Conservation (phyloP, 2,113 vertebrate genomes). For the Plectropomus leopardus region DNA sequence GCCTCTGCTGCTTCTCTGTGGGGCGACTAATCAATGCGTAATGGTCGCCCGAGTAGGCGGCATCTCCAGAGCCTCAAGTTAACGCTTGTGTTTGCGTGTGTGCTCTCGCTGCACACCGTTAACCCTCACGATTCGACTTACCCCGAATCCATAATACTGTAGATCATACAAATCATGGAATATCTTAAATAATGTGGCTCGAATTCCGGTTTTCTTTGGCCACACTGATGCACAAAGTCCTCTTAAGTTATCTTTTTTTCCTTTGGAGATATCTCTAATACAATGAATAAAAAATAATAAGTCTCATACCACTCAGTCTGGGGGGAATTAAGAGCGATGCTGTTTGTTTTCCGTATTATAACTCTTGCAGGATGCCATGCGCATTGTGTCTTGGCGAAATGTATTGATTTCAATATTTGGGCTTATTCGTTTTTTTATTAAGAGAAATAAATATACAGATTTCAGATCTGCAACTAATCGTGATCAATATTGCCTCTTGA, state of each 20-base stretch:
- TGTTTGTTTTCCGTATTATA: conserved; percentile 21
- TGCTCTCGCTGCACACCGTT: background rate
- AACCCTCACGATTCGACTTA: background rate
- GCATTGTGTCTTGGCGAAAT: background rate
- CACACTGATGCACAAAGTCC: conserved; percentile 12
- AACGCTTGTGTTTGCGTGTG: conserved; percentile 31
- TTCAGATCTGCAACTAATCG: conserved; percentile 48
- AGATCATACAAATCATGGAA: background rate
- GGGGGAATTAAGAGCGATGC: background rate
- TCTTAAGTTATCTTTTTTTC: conserved; percentile 16
- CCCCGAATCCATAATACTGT: background rate
- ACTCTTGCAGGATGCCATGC: background rate
- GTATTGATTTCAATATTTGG: background rate
- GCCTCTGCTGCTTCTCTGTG: conserved; percentile 69
- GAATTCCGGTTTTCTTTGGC: background rate
- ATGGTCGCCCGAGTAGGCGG: conserved; percentile 60
- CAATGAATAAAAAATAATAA: background rate
- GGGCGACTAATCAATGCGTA: conserved; percentile 70
- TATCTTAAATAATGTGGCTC: background rate
- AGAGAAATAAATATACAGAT: conserved; percentile 21
- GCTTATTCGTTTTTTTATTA: background rate
- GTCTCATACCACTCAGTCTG: background rate
- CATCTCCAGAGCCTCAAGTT: conserved; percentile 59
- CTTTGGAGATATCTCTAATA: background rate
- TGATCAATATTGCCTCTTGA: conserved; percentile 57